Evolutionary conservation across 2,113 vertebrate genomes (phyloP).

Genomic region (Bolborhynchus lineola): DNA sequence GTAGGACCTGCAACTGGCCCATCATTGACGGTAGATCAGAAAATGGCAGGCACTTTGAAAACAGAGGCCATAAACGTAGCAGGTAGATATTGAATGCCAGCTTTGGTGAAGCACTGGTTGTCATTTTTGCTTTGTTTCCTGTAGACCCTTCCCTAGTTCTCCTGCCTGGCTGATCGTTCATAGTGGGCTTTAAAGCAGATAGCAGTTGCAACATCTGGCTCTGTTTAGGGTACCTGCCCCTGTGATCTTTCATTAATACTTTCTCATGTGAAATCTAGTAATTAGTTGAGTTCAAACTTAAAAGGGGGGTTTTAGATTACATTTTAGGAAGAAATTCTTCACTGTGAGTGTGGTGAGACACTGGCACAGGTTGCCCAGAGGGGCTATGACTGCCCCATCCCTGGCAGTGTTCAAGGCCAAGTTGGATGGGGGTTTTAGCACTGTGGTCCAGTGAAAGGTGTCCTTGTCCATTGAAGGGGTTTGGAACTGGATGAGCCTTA

Average conservation of each 20-base stretch:
- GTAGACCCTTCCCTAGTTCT: neutral
- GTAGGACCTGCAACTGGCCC: neutral
- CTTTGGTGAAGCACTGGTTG: neutral
- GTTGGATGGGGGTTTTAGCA: neutral
- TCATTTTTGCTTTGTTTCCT: neutral
- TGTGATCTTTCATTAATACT: neutral
- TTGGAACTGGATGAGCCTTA: neutral
- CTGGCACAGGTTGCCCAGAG: neutral
- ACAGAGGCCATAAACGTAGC: rapidly evolving
- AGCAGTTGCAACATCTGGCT: neutral
- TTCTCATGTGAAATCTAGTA: neutral
- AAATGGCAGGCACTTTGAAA: neutral
- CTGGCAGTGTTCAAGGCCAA: neutral
- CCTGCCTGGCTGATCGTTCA: neutral
- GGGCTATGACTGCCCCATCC: neutral
- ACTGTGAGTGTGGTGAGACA: neutral
- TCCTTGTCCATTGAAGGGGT: neutral
- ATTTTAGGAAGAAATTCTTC: neutral
- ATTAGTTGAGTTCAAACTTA: neutral
- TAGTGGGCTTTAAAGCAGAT: neutral
- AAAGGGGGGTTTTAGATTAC: neutral
- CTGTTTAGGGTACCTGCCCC: neutral
- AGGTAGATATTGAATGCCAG: neutral
- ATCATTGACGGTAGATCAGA: neutral
- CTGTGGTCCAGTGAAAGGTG: neutral